Conservation (phyloP, 2,113 vertebrate genomes). For the Cheirogaleus medius region DNA sequence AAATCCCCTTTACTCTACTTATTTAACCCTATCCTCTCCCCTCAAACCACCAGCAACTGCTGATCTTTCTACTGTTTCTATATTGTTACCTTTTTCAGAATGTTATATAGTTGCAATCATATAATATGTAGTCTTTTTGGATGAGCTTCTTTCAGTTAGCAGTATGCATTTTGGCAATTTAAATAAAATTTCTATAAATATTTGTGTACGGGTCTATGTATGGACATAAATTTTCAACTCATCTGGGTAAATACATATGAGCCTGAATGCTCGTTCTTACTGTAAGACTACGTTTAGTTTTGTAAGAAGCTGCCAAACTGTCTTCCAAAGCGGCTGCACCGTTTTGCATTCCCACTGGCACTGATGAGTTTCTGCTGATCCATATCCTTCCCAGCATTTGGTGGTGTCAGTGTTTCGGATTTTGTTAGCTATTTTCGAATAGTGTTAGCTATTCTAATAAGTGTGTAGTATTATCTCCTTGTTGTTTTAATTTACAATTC, state of each 20-base stretch:
- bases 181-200: background rate
- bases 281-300: too few species aligned
- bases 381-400: background rate
- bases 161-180: background rate
- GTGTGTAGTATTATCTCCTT: background rate
- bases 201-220: background rate
- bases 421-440: too few species aligned
- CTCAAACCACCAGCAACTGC: background rate
- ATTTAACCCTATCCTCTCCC: background rate
- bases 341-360: too few species aligned
- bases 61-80: background rate
- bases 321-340: too few species aligned
- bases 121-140: background rate
- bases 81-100: background rate
- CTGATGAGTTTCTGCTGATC: background rate
- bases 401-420: background rate
- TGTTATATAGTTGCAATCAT: background rate
- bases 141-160: background rate
- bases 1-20: background rate
- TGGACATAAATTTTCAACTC: too few species aligned
- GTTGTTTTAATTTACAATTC: background rate
- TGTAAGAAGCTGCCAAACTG: too few species aligned
- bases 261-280: too few species aligned
- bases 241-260: too few species aligned
- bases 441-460: background rate